Percentiles rank a stretch among this genome's conserved stretches.
Conservation (phyloP, 2,888 invertebrate genomes). For the Epinotia bilunana region DNA sequence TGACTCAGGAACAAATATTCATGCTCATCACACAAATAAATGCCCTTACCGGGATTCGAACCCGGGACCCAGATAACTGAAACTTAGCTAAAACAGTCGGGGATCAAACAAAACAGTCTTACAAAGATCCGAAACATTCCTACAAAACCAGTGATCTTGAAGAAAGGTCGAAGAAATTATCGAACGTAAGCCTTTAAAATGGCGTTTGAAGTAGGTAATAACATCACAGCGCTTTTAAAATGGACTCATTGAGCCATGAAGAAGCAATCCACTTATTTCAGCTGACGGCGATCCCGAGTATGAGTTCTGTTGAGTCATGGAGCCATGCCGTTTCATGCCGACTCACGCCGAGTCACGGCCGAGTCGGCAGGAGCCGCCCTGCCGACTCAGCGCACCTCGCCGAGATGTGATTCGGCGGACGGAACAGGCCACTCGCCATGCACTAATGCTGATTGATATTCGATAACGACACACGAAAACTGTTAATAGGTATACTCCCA, state of each 20-base stretch:
- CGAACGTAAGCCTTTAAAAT: conserved; percentile 52
- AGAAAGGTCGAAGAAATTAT: conserved; percentile 51
- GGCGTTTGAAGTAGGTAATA: conserved; percentile 60
- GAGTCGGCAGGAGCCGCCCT: conserved; percentile 61
- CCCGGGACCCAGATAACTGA: no score
- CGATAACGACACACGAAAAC: conserved; percentile 58
- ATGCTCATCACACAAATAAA: no score
- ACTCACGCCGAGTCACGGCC: conserved; percentile 71
- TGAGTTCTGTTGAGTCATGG: conserved; percentile 71
- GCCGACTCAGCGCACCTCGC: conserved; percentile 68
- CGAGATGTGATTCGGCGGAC: conserved; percentile 70
- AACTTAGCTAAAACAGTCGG: background rate
- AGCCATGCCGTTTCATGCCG: conserved; percentile 61
- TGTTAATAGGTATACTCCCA: conserved; percentile 50
- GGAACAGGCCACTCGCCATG: conserved; percentile 59
- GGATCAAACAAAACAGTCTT: background rate
- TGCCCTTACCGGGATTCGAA: no score
- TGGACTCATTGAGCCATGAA: conserved; percentile 73
- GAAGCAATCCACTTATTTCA: conserved; percentile 80
- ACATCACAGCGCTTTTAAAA: conserved; percentile 69
- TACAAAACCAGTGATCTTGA: conserved; percentile 15
- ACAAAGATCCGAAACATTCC: conserved; percentile 3
- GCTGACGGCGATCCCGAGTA: conserved; percentile 70
- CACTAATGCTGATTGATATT: conserved; percentile 74
- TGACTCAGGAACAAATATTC: no score